Base-by-base conservation (phyloP, 2,113 vertebrate genomes). In the Corythoichthys intestinalis region DNA sequence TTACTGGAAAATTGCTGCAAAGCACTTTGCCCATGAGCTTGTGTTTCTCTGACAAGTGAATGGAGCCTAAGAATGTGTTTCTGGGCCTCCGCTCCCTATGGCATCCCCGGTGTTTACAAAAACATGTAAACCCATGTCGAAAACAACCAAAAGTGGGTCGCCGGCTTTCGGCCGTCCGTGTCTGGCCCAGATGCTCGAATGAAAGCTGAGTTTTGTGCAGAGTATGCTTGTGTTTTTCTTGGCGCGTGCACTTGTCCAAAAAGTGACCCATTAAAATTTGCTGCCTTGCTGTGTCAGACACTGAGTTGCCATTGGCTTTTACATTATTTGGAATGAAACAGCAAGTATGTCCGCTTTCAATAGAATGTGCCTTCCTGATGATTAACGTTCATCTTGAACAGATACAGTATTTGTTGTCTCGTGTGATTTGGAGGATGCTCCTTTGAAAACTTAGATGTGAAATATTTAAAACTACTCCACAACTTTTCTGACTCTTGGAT, bases 191-290 rank as follows among this genome's bases (percentile, higher is more conserved):
- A 85, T 83, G 81, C 73, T 76, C 73, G 69, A 78, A 82, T 88
- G 88, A 91, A 90, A 90, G 87, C 85, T 80, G 74, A 82, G 87
- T 85, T 91, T 89, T 88, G 89, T 87, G 74, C 69, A 85, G 85
- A 84, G 77, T 81, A 88, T 17, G 72, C 67, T 50, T 9, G 62
- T 87, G 86, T 85, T 90, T 83, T 88, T 86, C 74, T 85, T 91
- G 87, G 87, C 89, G 73, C 52, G 41, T 44, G 5, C 5, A 64
- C 77, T 81, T 86, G 69, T 74, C 81, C 77, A 88, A 91, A 91
- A 72, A 88, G 70, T 67, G 76, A 76, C 73, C 78, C 87, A 85
- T 85, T 87, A 82, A 69, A 46, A 59, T 35, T 52, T 56, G 71
- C 83, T 70, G 78, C 78, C 76, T 44, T 67, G 74, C 75, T 75